Percentiles rank a stretch among this genome's conserved stretches.
Conservation (phyloP, 2,888 invertebrate genomes). For the Arctia plantaginis region DNA sequence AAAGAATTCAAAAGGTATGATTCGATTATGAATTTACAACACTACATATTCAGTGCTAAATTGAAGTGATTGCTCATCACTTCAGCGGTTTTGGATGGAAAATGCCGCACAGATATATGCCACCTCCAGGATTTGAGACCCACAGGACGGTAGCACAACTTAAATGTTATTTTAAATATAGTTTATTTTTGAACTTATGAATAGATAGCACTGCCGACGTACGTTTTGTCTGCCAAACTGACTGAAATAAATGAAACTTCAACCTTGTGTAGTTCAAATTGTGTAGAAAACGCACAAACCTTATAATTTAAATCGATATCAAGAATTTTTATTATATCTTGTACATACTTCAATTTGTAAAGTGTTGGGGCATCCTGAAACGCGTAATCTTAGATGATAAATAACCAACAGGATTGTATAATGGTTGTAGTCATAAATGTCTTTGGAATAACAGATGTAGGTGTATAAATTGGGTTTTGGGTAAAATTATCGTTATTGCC, state of each 20-base stretch:
- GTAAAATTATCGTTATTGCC: constrained; percentile 44
- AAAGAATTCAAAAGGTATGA: not conserved
- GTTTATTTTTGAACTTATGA: not conserved
- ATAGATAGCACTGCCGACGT: not conserved
- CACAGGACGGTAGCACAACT: not conserved
- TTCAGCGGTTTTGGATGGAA: not conserved
- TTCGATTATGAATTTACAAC: not conserved
- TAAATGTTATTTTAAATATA: constrained; percentile 1
- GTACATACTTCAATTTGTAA: not conserved
- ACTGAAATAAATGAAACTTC: not conserved
- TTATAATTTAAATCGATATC: not conserved
- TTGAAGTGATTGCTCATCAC: not conserved
- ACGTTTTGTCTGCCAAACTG: not conserved
- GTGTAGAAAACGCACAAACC: not conserved
- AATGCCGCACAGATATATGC: not conserved
- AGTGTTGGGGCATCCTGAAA: not conserved
- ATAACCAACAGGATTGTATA: constrained; percentile 5
- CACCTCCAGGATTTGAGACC: not conserved
- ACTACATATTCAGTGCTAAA: not conserved
- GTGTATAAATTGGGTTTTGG: constrained; percentile 40
- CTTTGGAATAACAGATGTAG: constrained; percentile 38
- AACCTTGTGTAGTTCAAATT: not conserved
- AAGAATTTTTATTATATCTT: not conserved
- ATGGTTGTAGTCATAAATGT: constrained; percentile 27
- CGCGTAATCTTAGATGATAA: not conserved